A percentile compares a stretch with the other conserved stretches of the same genome.
These are phyloP conservation scores for Dolomedes plantarius DNA, from an alignment of 2,888 invertebrate genomes.

Conservation along the genomic window DNA sequence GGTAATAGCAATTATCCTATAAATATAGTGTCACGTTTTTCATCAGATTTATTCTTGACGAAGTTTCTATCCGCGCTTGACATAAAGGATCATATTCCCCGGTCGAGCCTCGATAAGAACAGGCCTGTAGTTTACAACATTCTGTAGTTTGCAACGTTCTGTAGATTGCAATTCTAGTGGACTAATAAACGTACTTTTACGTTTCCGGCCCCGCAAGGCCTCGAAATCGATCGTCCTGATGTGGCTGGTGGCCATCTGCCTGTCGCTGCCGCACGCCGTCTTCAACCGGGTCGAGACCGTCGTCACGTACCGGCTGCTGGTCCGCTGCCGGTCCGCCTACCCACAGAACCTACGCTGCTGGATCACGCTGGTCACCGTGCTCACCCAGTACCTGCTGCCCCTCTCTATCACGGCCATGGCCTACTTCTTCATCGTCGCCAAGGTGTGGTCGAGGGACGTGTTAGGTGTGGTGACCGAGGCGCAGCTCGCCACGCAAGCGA, in stretches of 20 bases:
- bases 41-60: no score
- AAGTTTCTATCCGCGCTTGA: no score
- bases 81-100: no score
- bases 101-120: no score
- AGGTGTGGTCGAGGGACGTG: conserved; percentile 76
- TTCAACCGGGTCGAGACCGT: conserved; percentile 47
- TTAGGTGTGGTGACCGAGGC: conserved; percentile 77
- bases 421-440: conserved; percentile 76
- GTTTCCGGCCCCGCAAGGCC: no score
- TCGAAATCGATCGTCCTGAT: conserved; percentile 76
- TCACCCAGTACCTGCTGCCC: conserved; percentile 78
- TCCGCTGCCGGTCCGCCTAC: conserved; percentile 54
- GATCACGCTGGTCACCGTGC: conserved; percentile 75
- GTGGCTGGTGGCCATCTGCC: conserved; percentile 76
- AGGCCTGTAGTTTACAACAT: no score
- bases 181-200: no score
- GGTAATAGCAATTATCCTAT: no score
- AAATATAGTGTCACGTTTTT: no score
- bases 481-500: conserved; percentile 77
- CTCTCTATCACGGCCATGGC: conserved; percentile 77
- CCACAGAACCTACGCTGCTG: conserved; percentile 50
- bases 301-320: conserved; percentile 27
- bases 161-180: no score
- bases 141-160: no score
- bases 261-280: conserved; percentile 77